Evolutionary conservation across 1,140 invertebrate species (phyloP).

Genomic region (Amyelois transitella): DNA sequence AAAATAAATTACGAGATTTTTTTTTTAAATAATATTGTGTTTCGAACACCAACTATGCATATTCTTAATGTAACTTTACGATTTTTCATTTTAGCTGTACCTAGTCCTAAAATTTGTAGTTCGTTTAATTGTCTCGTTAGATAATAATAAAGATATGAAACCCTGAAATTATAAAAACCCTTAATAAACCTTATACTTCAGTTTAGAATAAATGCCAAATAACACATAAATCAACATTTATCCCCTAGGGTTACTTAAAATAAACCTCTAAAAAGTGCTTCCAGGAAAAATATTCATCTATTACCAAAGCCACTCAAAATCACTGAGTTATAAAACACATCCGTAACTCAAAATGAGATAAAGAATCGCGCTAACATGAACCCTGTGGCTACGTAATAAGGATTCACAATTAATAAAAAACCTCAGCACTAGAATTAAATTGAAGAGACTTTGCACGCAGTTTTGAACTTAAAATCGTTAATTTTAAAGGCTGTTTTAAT

Average conservation of each 20-base stretch:
- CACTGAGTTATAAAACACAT: slow-evolving; percentile 9
- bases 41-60: too few relatives aligned
- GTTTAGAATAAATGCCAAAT: background rate
- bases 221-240: background rate
- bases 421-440: slow-evolving; percentile 15
- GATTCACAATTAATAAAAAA: slow-evolving; percentile 28
- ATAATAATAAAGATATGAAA: background rate
- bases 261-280: background rate
- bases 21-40: too few relatives aligned
- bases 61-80: too few relatives aligned
- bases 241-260: background rate
- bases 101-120: too few relatives aligned
- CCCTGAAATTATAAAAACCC: background rate
- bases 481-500: slow-evolving; percentile 27
- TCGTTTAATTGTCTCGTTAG: too few relatives aligned
- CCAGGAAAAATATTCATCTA: background rate
- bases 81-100: too few relatives aligned
- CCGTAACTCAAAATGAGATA: background rate
- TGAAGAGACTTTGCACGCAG: slow-evolving; percentile 19
- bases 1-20: too few relatives aligned
- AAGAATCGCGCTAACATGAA: slow-evolving; percentile 19
- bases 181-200: background rate
- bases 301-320: background rate
- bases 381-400: slow-evolving; percentile 31
- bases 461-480: slow-evolving; percentile 23